Base-by-base conservation (phyloP, 2,113 vertebrate species). In the Aptenodytes forsteri region DNA sequence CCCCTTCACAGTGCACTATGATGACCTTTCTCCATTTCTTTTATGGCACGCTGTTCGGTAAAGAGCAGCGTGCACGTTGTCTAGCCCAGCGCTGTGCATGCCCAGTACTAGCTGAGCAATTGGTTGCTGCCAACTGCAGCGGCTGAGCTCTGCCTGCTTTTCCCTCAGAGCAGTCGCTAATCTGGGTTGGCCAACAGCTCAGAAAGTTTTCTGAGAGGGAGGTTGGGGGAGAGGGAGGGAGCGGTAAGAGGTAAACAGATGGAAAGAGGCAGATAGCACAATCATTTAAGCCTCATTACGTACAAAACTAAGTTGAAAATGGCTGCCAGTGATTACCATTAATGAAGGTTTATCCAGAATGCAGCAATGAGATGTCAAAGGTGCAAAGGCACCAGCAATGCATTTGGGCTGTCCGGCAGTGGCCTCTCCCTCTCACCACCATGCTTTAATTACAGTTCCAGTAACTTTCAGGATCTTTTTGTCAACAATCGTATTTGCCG, bases 291-390 rank as follows among this genome's bases (percentile, higher is more conserved):
- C 50, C 92, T 90, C 83, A 38, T 93, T 87, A 75, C 2, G 6
- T 92, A 62, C 54, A 94, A 86, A 93, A 70, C 67, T 66, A 58
- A 81, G 55, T 67, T 94, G 72, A 70, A 89, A 84, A 75, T 55
- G 76, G 49, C 80, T 95, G 72, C 58, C 8, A 9, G 22, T 62
- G 77, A 71, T 96, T 89, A 12, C 50, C 32, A 46, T 87, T 86
- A 87, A 30, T 67, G 77, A 81, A 94, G 84, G 61, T 71, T 94
- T 84, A 78, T 78, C 40, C 52, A 71, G 64, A 84, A 71, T 23
- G 19, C 47, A 81, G 61, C 87, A 71, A 62, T 46, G 52, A 42
- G n/a, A 34, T 89, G 44, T 78, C 47, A 82, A 52, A 78, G 36
- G 58, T 83, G 29, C 3, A 8, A 46, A 3, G 4, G 46, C 83